Evolutionary conservation across 2,113 vertebrate species (phyloP).

Genomic region (Microtus oregoni): DNA sequence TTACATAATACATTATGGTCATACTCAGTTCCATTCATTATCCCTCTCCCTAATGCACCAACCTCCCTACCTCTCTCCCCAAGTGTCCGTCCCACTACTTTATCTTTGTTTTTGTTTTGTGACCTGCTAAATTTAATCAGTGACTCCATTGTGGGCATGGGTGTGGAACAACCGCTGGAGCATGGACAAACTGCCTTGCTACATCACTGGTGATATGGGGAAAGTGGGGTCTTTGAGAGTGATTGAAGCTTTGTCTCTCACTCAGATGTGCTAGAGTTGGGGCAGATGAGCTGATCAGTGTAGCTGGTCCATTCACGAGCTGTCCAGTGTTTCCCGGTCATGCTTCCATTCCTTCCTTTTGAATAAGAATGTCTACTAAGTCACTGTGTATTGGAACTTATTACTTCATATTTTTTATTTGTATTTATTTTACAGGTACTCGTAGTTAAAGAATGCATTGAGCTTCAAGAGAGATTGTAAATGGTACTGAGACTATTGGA

Average conservation of each 20-base stretch:
- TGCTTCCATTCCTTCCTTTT: background rate
- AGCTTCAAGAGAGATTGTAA: background rate
- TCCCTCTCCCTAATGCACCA: background rate
- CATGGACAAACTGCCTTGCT: background rate
- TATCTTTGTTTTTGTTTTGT: background rate
- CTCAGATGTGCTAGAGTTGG: background rate
- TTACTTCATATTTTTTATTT: background rate
- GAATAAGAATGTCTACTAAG: background rate
- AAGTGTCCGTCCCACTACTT: background rate
- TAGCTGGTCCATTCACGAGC: background rate
- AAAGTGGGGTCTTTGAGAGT: background rate
- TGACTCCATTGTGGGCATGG: background rate
- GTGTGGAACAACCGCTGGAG: background rate
- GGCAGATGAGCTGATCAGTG: background rate
- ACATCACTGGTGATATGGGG: background rate
- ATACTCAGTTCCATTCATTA: background rate
- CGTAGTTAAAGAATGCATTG: background rate
- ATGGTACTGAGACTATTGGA: background rate
- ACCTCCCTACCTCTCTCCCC: background rate
- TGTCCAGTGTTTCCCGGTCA: background rate
- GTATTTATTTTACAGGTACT: background rate
- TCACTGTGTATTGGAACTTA: no score
- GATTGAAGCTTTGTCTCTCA: background rate
- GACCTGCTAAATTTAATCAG: background rate
- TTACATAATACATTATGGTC: background rate